Base-by-base conservation (phyloP, 1,140 invertebrate genomes). In the Drosophila micromelanica region DNA sequence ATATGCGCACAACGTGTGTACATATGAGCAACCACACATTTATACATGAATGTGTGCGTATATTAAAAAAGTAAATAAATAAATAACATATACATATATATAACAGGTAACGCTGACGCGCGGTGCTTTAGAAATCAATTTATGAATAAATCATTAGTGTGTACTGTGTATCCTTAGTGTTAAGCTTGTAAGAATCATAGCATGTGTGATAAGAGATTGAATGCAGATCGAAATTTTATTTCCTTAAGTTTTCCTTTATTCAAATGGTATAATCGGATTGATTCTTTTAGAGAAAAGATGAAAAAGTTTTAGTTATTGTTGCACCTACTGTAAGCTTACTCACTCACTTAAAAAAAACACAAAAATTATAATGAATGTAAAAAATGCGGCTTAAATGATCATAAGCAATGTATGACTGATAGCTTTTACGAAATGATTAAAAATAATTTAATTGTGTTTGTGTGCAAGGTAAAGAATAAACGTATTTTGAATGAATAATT, bases 351-450 rank as follows among this genome's bases (percentile, higher is more conserved):
- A 8, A 35, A 35, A 23, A 37, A 13, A 43, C 5, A 72, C 45
- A 59, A 13, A 43, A 27, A 72, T 43, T 59, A 23, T 23, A 3
- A 23, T 59, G 42, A 75, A 61, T 84, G 73, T 75, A 42, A 64
- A 72, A 75, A 59, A 62, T 78, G 70, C 63, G 74, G 74, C 67
- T 69, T 77, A 73, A 79, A 59, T 79, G 79, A 76, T 82, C 56
- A 71, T 67, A 79, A 80, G 54, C 48, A 73, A 76, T 85, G 89
- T 89, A 91, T 91, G 89, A 91, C 89, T 91, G 89, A 91, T 91
- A 91, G 89, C 69, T 91, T 91, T 89, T 91, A 91, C 89, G 89
- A 43, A 75, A 79, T 67, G 87, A 75, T 71, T 76, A 82, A 69
- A 54, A 82, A 54, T 82, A 87, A 73, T 87, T 78, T 86, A 86